Base-by-base conservation (phyloP, 2,888 invertebrate species). In the Parasteatoda lunata region DNA sequence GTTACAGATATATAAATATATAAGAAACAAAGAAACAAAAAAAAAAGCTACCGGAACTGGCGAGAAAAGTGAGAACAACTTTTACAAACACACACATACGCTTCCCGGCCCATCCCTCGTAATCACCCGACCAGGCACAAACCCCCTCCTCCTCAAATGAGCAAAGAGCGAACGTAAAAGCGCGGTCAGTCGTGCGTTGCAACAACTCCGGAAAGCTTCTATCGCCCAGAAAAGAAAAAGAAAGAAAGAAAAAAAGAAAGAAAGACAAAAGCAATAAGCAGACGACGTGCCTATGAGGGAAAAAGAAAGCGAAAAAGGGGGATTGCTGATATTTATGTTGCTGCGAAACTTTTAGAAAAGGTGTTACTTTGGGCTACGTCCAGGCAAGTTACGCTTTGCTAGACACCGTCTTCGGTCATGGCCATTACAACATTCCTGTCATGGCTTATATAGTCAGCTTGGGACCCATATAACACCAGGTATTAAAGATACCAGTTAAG, bases 241-340 rank as follows among this genome's bases (percentile, higher is more conserved):
- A 71, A 5, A 78, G 64, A 15, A 48, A 70, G 64, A n/a, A 52
- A 76, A 82, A 15, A 79, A 76, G 52, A 59, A 59, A 47, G 64
- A 79, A 79, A 73, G 54, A 52, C 59, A 52, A 64, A 59, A 70
- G 85, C 76, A 80, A 80, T 85, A 80, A 85, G 80, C 76, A 66
- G 48, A 54, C 77, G 70, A 86, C 85, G 85, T 86, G 85, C 80
- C 80, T 65, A 86, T 76, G 72, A 77, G 70, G 51, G 54, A 30
- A 9, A 30, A n/a, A 52, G 70, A 48, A 11, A 48, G 64, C 49
- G 15, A 64, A 59, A 59, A 70, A 51, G 64, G n/a, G 78, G 51
- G 52, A 47, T 66, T 30, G 13, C n/a, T 30, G 69, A 48, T 85
- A 79, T 85, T 84, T 85, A 85, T 76, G 75, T 79, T 30, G 75